Percentiles rank a stretch among this genome's conserved stretches.
These are phyloP conservation scores for Oreochromis grahami DNA, from an alignment of 2,797 vertebrate species.

Conservation along the genomic window DNA sequence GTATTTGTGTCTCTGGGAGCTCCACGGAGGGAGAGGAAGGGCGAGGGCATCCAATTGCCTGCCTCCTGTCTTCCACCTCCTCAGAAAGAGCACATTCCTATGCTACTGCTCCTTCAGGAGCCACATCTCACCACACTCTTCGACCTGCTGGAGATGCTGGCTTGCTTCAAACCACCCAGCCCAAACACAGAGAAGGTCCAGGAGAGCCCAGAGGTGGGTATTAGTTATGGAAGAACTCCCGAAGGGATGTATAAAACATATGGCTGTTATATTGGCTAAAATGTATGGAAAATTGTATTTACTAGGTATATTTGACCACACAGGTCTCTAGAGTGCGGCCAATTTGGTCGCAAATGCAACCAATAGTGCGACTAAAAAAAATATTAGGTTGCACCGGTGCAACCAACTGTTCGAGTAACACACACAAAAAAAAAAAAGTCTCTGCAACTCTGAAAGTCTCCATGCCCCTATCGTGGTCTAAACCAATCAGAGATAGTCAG, in stretches of 20 bases:
- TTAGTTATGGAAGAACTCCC: background rate
- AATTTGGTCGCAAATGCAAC: too few species aligned
- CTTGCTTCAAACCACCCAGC: constrained; percentile 93
- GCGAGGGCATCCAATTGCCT: constrained; percentile 94
- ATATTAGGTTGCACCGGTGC: too few species aligned
- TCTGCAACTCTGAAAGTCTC: too few species aligned
- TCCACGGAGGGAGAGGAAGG: constrained; percentile 93
- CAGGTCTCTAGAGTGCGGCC: too few species aligned
- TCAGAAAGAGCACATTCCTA: constrained; percentile 98
- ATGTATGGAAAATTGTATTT: background rate
- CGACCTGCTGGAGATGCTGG: constrained; percentile 96
- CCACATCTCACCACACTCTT: constrained; percentile 97
- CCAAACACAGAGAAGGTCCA: constrained; percentile 76
- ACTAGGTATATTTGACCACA: background rate
- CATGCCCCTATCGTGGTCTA: too few species aligned
- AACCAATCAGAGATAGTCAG: too few species aligned
- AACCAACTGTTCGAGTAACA: too few species aligned
- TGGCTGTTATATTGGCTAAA: background rate
- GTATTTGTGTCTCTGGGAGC: constrained; percentile 98
- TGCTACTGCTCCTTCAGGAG: constrained; percentile 97
- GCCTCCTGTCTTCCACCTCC: constrained; percentile 96
- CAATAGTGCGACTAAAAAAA: too few species aligned
- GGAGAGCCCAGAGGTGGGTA: constrained; percentile 85
- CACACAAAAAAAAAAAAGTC: too few species aligned
- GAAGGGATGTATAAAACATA: background rate